A percentile compares a stretch with the other conserved stretches of the same genome.
These are phyloP conservation scores for Agapornis roseicollis DNA, from an alignment of 2,113 vertebrate species.

Conservation along the genomic window DNA sequence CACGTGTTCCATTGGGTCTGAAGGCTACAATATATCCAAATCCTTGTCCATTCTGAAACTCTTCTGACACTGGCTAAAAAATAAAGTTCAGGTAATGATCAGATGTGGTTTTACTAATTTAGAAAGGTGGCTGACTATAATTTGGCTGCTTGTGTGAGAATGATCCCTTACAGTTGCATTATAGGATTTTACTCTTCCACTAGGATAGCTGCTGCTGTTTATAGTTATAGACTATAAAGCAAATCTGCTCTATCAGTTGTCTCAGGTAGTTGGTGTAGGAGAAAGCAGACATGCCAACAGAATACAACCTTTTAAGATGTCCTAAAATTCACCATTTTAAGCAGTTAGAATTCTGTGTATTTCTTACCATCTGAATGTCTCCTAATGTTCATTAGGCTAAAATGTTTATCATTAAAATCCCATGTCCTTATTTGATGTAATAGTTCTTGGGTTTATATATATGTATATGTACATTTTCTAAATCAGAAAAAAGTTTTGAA, in stretches of 20 bases:
- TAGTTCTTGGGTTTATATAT: not conserved
- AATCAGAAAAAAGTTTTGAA: not conserved
- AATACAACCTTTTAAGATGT: not conserved
- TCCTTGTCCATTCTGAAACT: conserved; percentile 95
- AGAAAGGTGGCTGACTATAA: not conserved
- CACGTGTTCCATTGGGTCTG: conserved; percentile 91
- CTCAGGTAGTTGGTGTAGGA: not conserved
- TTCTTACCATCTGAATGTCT: not conserved
- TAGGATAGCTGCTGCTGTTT: not conserved
- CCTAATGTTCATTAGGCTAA: not conserved
- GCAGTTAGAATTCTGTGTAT: not conserved
- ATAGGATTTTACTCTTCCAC: not conserved
- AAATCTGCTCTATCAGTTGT: not conserved
- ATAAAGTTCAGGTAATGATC: not conserved
- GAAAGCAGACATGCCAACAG: not conserved
- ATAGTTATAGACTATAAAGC: not conserved
- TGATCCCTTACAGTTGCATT: not conserved
- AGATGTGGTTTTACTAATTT: not conserved
- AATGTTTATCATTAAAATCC: not conserved
- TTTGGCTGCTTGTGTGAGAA: not conserved
- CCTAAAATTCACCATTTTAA: not conserved
- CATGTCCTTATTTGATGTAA: not conserved
- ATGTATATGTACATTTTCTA: not conserved
- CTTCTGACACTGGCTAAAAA: conserved; percentile 93
- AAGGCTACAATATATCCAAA: conserved; percentile 98